Evolutionary conservation across 2,888 invertebrate genomes (phyloP).

Genomic region (Campopleginae sp.): DNA sequence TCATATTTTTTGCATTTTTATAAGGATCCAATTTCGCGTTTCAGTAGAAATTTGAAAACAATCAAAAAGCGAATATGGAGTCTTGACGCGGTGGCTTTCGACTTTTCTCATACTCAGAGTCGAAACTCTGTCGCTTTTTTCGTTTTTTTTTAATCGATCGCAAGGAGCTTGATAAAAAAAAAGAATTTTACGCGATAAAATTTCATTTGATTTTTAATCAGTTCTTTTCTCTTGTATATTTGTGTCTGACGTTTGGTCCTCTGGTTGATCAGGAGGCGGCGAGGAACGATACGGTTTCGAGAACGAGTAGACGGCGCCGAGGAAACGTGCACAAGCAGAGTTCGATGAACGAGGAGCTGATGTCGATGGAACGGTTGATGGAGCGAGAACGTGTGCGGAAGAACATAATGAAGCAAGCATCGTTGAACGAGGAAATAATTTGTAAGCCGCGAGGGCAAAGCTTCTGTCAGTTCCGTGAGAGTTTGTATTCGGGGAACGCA

Average conservation of each 20-base stretch:
- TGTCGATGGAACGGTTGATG: constrained; percentile 93
- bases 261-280: not conserved
- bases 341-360: constrained; percentile 94
- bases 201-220: not conserved
- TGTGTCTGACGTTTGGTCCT: not conserved
- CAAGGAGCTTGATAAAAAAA: too few relatives aligned
- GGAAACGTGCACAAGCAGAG: constrained; percentile 89
- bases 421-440: constrained; percentile 94
- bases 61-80: too few relatives aligned
- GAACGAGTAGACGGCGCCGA: constrained; percentile 27
- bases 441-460: constrained; percentile 87
- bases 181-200: not conserved
- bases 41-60: too few relatives aligned
- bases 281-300: not conserved
- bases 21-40: too few relatives aligned
- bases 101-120: too few relatives aligned
- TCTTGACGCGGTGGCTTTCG: too few relatives aligned
- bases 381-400: constrained; percentile 93
- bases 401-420: constrained; percentile 95
- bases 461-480: constrained; percentile 90
- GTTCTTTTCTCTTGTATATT: not conserved
- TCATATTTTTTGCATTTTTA: too few relatives aligned
- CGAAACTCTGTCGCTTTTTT: too few relatives aligned
- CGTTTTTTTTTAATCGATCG: too few relatives aligned
- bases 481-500: constrained; percentile 89